phyloP scores from a whole-genome alignment of 2,113 vertebrate genomes.

The Vireo altiloquus region DNA sequence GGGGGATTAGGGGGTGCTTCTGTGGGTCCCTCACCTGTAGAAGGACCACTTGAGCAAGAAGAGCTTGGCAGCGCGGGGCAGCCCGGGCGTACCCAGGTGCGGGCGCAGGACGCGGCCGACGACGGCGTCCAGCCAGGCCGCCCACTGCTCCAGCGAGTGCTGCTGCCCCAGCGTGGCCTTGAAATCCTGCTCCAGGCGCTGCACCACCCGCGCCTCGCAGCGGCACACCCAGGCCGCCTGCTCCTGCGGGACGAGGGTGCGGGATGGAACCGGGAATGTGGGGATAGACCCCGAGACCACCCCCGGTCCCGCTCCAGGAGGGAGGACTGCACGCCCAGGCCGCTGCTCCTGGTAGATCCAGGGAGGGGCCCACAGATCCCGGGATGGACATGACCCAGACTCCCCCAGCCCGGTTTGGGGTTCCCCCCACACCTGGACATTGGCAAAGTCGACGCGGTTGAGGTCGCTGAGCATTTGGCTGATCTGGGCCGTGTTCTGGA shows the following conservation, averaged over 20 bases:
- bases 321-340: no score
- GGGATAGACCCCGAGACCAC: background rate
- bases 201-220: background rate
- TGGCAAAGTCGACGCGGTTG: background rate
- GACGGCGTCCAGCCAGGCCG: background rate
- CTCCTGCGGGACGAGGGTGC: background rate
- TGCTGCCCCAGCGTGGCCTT: background rate
- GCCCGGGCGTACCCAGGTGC: background rate
- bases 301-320: background rate
- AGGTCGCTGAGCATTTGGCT: background rate
- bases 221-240: background rate
- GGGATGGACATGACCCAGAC: background rate
- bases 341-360: no score
- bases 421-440: background rate
- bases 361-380: no score
- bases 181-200: background rate
- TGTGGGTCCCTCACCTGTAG: background rate
- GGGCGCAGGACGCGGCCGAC: background rate
- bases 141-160: background rate
- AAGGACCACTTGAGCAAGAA: background rate
- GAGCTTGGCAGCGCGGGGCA: background rate
- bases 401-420: background rate
- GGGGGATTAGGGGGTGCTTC: background rate
- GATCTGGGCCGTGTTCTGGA: background rate
- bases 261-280: no score